Conservation (phyloP, 2,797 vertebrate species). For the Lerista edwardsae region DNA sequence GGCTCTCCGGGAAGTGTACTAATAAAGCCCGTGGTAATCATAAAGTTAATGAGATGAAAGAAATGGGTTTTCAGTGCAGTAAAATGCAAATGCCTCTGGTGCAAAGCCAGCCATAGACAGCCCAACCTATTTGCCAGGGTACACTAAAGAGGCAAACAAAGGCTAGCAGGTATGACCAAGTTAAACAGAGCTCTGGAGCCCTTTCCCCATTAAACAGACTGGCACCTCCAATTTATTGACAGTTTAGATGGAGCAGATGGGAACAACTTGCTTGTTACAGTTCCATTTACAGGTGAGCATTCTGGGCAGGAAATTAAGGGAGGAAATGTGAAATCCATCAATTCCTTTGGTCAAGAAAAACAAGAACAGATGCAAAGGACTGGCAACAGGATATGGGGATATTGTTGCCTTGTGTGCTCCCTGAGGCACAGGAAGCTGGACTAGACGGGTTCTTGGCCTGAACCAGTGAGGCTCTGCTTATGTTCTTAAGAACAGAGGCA, state of each 20-base stretch:
- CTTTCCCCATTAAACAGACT: neutral
- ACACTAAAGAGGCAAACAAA: slow-evolving; percentile 1
- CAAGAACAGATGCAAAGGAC: neutral
- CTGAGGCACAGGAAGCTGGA: too few species aligned
- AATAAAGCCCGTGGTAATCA: slow-evolving; percentile 34
- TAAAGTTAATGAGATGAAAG: slow-evolving; percentile 49
- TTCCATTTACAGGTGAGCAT: neutral
- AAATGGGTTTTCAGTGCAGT: neutral
- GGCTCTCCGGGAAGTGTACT: slow-evolving; percentile 38
- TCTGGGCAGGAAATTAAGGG: neutral
- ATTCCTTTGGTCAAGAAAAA: neutral
- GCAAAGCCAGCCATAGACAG: neutral
- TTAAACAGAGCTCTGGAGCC: neutral
- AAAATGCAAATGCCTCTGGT: slow-evolving; percentile 38
- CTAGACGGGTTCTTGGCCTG: too few species aligned
- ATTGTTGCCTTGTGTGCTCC: too few species aligned
- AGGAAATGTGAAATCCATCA: neutral
- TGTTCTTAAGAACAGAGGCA: too few species aligned
- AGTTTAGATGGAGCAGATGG: neutral
- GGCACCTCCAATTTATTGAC: neutral
- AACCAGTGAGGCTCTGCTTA: too few species aligned
- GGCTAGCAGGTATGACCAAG: neutral
- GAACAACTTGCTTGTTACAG: neutral
- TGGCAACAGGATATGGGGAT: neutral
- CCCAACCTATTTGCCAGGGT: neutral